phyloP scores from a whole-genome alignment of 2,113 vertebrate species.

The Xiphorhynchus elegans region DNA sequence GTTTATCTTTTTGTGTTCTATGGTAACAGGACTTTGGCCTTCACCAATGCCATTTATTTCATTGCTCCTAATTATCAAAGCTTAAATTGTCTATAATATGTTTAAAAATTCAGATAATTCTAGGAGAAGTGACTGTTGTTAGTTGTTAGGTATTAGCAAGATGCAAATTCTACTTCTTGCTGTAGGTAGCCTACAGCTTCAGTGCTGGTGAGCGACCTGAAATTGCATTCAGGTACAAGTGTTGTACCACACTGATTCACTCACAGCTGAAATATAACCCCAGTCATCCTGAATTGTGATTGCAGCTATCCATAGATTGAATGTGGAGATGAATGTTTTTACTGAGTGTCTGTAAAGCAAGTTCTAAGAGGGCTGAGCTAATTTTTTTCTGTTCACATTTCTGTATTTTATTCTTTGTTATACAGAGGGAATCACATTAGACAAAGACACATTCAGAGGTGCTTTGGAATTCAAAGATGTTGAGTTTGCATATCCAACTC shows the following conservation, averaged over 20 bases:
- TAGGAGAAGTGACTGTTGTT: neutral
- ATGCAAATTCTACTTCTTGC: neutral
- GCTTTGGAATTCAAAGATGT: conserved; percentile 85
- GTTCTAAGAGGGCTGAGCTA: neutral
- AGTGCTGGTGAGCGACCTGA: neutral
- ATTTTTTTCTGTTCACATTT: neutral
- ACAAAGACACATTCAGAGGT: conserved; percentile 82
- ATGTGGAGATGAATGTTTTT: neutral
- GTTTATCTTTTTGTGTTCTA: conserved; percentile 7
- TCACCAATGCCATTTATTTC: neutral
- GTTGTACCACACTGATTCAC: neutral
- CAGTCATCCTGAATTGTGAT: neutral
- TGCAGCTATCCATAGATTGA: neutral
- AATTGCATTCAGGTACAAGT: neutral
- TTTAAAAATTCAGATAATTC: neutral
- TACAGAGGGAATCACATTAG: conserved; percentile 83
- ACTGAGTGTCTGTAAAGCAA: neutral
- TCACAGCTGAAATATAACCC: neutral
- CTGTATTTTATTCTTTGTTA: neutral
- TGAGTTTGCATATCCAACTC: conserved; percentile 89
- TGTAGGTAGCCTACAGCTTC: neutral
- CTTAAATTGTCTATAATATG: neutral
- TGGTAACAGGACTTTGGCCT: conserved; percentile 11
- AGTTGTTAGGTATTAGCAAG: neutral
- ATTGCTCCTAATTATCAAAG: neutral